Evolutionary conservation across 2,888 invertebrate genomes (phyloP), one percentile per base, ranked within the genome.

Genomic region (Aleiodes alternator): DNA sequence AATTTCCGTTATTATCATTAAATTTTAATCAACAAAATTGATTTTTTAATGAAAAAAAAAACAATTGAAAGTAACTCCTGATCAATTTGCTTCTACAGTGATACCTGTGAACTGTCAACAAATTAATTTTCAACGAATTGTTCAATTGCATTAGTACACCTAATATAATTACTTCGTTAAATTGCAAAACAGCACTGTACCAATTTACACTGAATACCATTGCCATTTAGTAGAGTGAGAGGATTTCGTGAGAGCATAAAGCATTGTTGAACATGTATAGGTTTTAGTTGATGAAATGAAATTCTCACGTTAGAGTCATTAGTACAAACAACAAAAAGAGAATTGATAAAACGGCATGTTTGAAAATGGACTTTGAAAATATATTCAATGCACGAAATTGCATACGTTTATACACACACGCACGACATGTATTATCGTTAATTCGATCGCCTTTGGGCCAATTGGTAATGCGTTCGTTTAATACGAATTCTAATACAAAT

Each of bases 391-490:
- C 57, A 57, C 55, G 71, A 69, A 16, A 43, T 38, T 31, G 38
- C 61, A 61, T 43, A 61, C 56, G 61, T 66, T 34, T 34, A 64
- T 51, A 43, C 43, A 72, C 43, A 72, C 56, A 43, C 48, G 48
- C 34, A 57, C 43, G 70, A 71, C 66, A 57, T 75, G 68, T 66
- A 72, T 59, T 74, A 73, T 75, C 14, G 75, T 76, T 75, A 77
- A 79, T 79, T 72, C 69, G 64, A 80, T 77, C 70, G 69, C 76
- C 73, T 73, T 76, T 51, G 55, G 72, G 57, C 69, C 48, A 64
- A 69, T 77, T 75, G 77, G 71, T 80, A 79, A 78, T 78, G 73
- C 69, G 74, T 78, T 71, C 76, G 79, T 78, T 78, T 75, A 79
- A 77, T 79, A 75, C 64, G 57, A 48, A 14, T 69, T 71, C 69